A percentile compares a stretch with the other conserved stretches of the same genome.
phyloP scores from a whole-genome alignment of 2,797 vertebrate species.

The Takifugu rubripes region DNA sequence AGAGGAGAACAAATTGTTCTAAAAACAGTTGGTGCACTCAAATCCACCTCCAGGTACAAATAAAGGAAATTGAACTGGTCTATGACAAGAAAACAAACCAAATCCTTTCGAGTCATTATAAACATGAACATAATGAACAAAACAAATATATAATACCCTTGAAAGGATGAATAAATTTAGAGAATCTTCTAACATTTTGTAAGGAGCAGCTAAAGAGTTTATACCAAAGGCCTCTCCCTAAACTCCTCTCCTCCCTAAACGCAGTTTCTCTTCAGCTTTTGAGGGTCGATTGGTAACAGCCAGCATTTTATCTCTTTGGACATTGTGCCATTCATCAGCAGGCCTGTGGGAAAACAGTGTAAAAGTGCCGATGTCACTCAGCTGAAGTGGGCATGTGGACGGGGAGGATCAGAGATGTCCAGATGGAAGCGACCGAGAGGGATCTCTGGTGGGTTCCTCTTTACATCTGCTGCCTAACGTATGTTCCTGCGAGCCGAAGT shows the following conservation, averaged over 20 bases:
- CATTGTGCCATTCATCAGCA: conserved; percentile 3
- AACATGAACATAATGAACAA: not conserved
- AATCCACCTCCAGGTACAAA: too few relatives aligned
- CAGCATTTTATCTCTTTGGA: not conserved
- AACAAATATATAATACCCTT: not conserved
- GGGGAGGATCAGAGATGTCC: conserved; percentile 8
- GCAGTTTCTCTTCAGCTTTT: not conserved
- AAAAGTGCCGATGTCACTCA: conserved; percentile 8
- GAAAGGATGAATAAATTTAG: not conserved
- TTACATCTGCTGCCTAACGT: conserved; percentile 1
- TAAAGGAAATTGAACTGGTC: too few relatives aligned
- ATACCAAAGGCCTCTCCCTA: not conserved
- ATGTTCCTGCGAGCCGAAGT: not conserved
- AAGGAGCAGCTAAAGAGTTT: not conserved
- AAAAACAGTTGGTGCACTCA: too few relatives aligned
- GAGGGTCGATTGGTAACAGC: not conserved
- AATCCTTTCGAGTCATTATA: too few relatives aligned
- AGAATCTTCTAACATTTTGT: conserved; percentile 2
- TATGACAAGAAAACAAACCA: too few relatives aligned
- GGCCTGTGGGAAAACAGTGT: conserved; percentile 15
- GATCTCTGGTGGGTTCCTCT: not conserved
- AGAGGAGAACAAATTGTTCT: too few relatives aligned
- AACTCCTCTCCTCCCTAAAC: not conserved
- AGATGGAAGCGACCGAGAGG: conserved; percentile 20
- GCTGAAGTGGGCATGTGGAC: conserved; percentile 1